Percentiles rank a stretch among this genome's conserved stretches.
Conservation (phyloP, 2,888 invertebrate species). For the Thereva unica region DNA sequence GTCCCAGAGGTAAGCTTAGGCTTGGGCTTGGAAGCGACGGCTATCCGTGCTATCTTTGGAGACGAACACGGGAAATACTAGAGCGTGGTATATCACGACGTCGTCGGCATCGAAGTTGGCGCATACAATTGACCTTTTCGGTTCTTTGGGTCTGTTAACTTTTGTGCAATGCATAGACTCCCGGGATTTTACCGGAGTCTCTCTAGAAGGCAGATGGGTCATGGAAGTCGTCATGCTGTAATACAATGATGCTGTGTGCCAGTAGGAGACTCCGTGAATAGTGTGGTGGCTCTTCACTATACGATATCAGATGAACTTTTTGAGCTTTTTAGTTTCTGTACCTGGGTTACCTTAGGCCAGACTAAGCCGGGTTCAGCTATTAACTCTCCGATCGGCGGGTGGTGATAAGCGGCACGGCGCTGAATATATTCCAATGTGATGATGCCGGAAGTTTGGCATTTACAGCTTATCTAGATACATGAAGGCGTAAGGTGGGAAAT, state of each 20-base stretch:
- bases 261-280: neutral
- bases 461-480: neutral
- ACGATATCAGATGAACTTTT: slow-evolving; percentile 19
- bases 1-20: too few relatives aligned
- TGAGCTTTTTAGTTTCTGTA: neutral
- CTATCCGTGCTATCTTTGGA: neutral
- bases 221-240: slow-evolving; percentile 7
- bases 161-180: neutral
- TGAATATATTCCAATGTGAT: neutral
- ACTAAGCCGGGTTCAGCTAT: neutral
- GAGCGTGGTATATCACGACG: slow-evolving; percentile 41
- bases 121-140: slow-evolving; percentile 38
- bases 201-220: slow-evolving; percentile 8
- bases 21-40: too few relatives aligned
- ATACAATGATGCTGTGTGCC: neutral
- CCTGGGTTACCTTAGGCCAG: too few relatives aligned
- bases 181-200: neutral
- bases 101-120: slow-evolving; percentile 29
- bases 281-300: slow-evolving; percentile 3
- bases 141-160: slow-evolving; percentile 1
- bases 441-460: slow-evolving; percentile 26
- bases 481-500: too few relatives aligned
- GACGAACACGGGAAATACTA: slow-evolving; percentile 7
- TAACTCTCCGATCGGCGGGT: neutral
- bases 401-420: neutral